Percentiles rank a stretch among this genome's conserved stretches.
These are phyloP conservation scores for Argyra leucocephala DNA, from an alignment of 2,888 invertebrate species.

Conservation along the genomic window DNA sequence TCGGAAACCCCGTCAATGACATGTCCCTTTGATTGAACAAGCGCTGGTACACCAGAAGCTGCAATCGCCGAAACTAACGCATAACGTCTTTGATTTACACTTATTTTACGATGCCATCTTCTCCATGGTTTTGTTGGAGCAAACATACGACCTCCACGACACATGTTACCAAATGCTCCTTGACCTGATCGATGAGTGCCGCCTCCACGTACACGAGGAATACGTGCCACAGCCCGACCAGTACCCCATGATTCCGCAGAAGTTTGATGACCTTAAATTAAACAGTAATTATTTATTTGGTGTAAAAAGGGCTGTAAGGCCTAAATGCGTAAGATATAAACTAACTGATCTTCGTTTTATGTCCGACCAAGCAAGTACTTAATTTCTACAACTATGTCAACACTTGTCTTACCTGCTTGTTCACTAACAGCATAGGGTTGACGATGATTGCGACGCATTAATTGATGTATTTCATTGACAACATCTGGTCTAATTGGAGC, in stretches of 20 bases:
- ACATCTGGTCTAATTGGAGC: conserved; percentile 98
- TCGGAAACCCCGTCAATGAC: conserved; percentile 88
- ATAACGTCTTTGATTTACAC: conserved; percentile 91
- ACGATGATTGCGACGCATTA: conserved; percentile 90
- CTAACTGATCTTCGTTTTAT: too few species aligned
- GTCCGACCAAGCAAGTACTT: conserved; percentile 4
- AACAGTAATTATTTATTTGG: too few species aligned
- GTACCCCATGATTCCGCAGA: conserved; percentile 99
- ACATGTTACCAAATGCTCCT: conserved; percentile 99
- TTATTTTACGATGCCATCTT: conserved; percentile 94
- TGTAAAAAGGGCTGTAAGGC: neutral
- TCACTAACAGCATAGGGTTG: conserved; percentile 96
- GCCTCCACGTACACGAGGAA: conserved; percentile 98
- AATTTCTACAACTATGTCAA: neutral
- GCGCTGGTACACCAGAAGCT: conserved; percentile 90
- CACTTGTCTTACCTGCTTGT: conserved; percentile 89
- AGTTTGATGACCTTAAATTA: conserved; percentile 86
- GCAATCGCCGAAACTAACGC: conserved; percentile 96
- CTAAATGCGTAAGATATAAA: too few species aligned
- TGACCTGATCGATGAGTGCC: conserved; percentile 99
- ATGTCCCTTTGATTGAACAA: conserved; percentile 92
- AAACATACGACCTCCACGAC: conserved; percentile 99
- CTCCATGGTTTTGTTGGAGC: conserved; percentile 98
- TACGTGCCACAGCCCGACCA: conserved; percentile 99
- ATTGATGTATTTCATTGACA: conserved; percentile 92